These are phyloP conservation scores for fruit fly (Drosophila melanogaster) DNA, from an alignment of 1,140 invertebrate species.

Conservation along the genomic window Release_6_plus_ISO1_MT NT_037436.4:7809001-7809500, in stretches of 20 bases:
- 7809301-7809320: constrained; percentile 58
- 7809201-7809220: constrained; percentile 71
- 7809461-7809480: constrained; percentile 17
- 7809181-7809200: constrained; percentile 70
- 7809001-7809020: constrained; percentile 72
- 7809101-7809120: constrained; percentile 11
- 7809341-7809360: constrained; percentile 56
- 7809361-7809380: constrained; percentile 20
- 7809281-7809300: constrained; percentile 77
- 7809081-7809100: constrained; percentile 29
- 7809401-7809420: constrained; percentile 10
- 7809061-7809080: constrained; percentile 32
- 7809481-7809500: constrained; percentile 27
- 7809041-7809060: constrained; percentile 1
- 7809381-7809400: constrained; percentile 25
- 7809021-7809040: constrained; percentile 37
- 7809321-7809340: constrained; percentile 74
- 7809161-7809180: constrained; percentile 32
- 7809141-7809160: constrained; percentile 39
- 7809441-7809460: constrained; percentile 25
- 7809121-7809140: constrained; percentile 36
- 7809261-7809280: constrained; percentile 45
- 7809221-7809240: constrained; percentile 60
- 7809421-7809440: constrained; percentile 18
- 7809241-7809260: constrained; percentile 49